Conservation (phyloP, 2,797 vertebrate species). For the Mormyrus hasselquistii region DNA sequence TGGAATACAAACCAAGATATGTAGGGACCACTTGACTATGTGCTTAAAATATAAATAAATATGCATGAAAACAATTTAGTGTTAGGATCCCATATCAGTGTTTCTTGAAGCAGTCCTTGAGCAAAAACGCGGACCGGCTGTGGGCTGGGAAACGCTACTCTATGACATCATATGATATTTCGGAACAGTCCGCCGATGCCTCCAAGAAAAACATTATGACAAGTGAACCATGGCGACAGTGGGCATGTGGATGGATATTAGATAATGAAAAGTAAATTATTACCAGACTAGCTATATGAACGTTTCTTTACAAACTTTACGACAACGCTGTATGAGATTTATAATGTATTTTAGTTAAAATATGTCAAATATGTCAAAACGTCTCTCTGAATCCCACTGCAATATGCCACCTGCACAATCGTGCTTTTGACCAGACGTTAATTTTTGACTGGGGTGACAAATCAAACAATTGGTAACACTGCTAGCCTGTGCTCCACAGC, state of each 20-base stretch:
- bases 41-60: not conserved
- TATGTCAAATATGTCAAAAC: not conserved
- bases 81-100: not conserved
- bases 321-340: not conserved
- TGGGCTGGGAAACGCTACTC: not conserved
- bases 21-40: not conserved
- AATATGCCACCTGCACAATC: not conserved
- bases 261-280: not conserved
- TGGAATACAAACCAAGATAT: not conserved
- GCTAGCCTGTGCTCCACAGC: not conserved
- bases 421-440: not conserved
- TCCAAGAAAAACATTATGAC: not conserved
- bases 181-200: not conserved
- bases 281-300: not conserved
- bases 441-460: not conserved
- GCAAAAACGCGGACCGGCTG: not conserved
- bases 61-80: not conserved
- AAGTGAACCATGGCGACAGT: not conserved
- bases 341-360: not conserved
- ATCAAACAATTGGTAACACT: not conserved
- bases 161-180: not conserved
- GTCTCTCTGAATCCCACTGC: not conserved
- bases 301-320: not conserved
- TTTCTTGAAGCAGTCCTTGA: not conserved
- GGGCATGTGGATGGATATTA: not conserved